Evolutionary conservation across 2,113 vertebrate genomes (phyloP).

Genomic region (Passer montanus): DNA sequence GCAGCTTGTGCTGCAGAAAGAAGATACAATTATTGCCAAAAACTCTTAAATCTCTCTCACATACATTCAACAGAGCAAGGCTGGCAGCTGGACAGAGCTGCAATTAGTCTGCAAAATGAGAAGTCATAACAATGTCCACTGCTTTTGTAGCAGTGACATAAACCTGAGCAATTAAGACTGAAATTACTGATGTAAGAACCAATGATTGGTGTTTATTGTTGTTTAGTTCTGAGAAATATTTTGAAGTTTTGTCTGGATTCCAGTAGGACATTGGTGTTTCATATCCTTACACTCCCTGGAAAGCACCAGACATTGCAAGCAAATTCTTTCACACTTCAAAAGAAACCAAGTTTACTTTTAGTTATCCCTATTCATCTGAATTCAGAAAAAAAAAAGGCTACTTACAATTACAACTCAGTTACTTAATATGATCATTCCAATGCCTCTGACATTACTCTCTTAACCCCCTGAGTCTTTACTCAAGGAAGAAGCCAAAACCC

Average conservation of each 20-base stretch:
- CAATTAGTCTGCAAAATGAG: background rate
- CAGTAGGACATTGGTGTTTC: background rate
- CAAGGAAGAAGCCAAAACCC: background rate
- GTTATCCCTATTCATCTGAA: background rate
- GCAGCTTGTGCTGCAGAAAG: slow-evolving; percentile 88
- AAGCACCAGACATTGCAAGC: background rate
- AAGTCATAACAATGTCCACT: background rate
- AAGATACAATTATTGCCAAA: background rate
- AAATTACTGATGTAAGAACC: background rate
- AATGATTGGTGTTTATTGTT: background rate
- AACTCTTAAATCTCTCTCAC: background rate
- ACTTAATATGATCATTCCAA: background rate
- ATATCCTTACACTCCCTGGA: background rate
- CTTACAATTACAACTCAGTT: background rate
- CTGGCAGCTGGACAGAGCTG: background rate
- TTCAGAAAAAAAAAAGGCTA: background rate
- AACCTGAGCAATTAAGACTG: background rate
- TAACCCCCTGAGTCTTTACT: background rate
- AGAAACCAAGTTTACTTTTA: background rate
- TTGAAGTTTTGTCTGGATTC: background rate
- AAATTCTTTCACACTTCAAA: background rate
- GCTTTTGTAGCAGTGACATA: background rate
- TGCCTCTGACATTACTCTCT: background rate
- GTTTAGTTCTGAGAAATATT: background rate
- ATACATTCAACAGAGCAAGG: background rate